These are phyloP conservation scores for Telmatochromis sp. DNA, from an alignment of 2,113 vertebrate species.

Conservation along the genomic window DNA sequence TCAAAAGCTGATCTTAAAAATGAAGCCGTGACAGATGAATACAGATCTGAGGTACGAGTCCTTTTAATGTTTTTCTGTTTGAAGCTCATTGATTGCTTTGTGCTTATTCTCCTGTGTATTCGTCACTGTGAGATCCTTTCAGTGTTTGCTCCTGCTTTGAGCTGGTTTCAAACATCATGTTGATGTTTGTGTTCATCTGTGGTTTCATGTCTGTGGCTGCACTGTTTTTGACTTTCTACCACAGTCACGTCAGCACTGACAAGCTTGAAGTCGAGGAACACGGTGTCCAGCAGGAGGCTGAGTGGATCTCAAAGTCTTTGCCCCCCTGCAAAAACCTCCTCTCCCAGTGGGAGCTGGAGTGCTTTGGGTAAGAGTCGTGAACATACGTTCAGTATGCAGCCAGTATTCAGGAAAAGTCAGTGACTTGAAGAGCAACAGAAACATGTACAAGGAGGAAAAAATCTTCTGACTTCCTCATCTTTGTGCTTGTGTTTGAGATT, in stretches of 20 bases:
- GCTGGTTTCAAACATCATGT: background rate
- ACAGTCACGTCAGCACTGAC: background rate
- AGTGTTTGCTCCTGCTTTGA: background rate
- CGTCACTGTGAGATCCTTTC: background rate
- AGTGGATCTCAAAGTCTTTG: background rate
- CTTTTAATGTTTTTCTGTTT: background rate
- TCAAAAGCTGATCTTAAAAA: background rate
- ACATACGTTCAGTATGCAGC: accelerated
- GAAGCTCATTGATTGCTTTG: background rate
- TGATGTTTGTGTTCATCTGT: background rate
- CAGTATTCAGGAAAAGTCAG: accelerated
- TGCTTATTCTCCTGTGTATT: background rate
- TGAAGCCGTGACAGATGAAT: background rate
- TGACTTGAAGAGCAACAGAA: background rate
- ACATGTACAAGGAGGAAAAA: background rate
- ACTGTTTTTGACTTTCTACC: background rate
- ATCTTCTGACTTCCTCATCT: background rate
- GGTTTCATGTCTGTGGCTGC: background rate
- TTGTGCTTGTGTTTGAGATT: background rate
- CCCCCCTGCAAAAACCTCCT: background rate
- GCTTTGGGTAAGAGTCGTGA: background rate
- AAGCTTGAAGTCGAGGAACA: accelerated
- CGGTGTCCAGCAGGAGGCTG: background rate
- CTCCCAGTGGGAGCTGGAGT: background rate
- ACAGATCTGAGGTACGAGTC: background rate